Base-by-base conservation (phyloP, 2,797 vertebrate species). In the Lepus townsendii region DNA sequence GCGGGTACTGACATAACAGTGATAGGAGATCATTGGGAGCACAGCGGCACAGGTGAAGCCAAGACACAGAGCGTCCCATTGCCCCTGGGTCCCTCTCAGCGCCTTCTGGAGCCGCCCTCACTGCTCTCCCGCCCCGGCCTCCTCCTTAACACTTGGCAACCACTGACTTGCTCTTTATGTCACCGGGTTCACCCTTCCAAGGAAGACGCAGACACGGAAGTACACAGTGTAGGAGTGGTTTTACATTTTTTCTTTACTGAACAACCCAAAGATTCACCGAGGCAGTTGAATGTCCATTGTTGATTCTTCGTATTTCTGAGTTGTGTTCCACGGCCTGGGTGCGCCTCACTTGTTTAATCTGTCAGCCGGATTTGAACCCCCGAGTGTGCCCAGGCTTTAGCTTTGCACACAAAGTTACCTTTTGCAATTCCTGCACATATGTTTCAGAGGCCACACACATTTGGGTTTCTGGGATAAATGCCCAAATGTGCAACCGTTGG, bases 11-110 rank as follows among this genome's bases (percentile, higher is more conserved):
- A 62, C 27, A 30, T 80, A 75, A 24, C n/a, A 4, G 7, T 0
- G 3, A 22, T 7, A 4, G 3, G 11, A 2, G 3, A 2, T 38
- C 7, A 0, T 26, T 38, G 47, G 17, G 8, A 6, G 13, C 35
- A 52, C 4, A 6, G 0, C 2, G 52, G 26, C 13, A 3, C 0
- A 0, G 19, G 27, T 0, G 2, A 7, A 3, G 6, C 11, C 5
- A 20, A 32, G 75, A 42, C 1, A 3, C 30, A 24, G 77, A 32
- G 1, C 0, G 0, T 19, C n/a, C 71, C 47, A 0, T 11, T 2
- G 0, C 3, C 17, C 0, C 4, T 1, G 30, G 3, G 4, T 1
- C 10, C 42, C 57, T 62, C 4, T 0, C 0, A 7, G 2, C 0
- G 3, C 7, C 20, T n/a, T 2, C 2, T 9, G 1, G 0, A 17